Conservation (phyloP, 64 coral and sea anemone genomes). For the Cladopsammia gracilis region DNA sequence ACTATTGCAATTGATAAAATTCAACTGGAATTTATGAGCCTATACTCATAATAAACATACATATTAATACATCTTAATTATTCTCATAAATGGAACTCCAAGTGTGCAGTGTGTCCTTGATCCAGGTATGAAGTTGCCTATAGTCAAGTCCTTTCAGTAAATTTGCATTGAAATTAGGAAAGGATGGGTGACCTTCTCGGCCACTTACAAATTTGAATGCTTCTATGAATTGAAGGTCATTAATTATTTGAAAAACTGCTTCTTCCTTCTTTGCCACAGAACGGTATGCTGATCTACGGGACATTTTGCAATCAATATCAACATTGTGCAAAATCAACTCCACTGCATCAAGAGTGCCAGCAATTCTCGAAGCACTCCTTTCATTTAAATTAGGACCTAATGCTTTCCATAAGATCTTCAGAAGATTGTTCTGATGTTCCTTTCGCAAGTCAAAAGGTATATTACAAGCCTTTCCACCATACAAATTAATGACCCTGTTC, state of each 20-base stretch:
- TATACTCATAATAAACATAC: too few relatives aligned
- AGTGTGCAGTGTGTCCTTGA: constrained; percentile 29
- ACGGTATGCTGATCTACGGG: neutral
- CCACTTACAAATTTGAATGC: constrained; percentile 31
- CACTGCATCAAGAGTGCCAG: constrained; percentile 10
- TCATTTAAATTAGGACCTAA: constrained; percentile 49
- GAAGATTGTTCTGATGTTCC: constrained; percentile 27
- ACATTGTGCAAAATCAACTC: constrained; percentile 30
- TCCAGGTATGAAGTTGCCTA: constrained; percentile 52
- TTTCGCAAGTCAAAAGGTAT: constrained; percentile 35
- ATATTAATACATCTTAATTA: neutral
- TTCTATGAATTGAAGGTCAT: constrained; percentile 31
- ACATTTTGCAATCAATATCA: constrained; percentile 35
- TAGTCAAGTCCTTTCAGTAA: constrained; percentile 52
- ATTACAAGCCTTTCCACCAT: constrained; percentile 30
- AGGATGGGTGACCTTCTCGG: constrained; percentile 34
- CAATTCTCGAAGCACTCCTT: constrained; percentile 25
- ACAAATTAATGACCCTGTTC: constrained; percentile 26
- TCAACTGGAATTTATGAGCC: neutral
- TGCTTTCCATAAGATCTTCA: constrained; percentile 32
- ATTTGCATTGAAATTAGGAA: constrained; percentile 38
- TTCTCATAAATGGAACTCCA: constrained; percentile 42
- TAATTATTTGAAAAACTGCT: constrained; percentile 43
- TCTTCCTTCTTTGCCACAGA: constrained; percentile 18
- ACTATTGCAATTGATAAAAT: too few relatives aligned